Conservation (phyloP, 2,797 vertebrate species). For the Austrolebias charrua region DNA sequence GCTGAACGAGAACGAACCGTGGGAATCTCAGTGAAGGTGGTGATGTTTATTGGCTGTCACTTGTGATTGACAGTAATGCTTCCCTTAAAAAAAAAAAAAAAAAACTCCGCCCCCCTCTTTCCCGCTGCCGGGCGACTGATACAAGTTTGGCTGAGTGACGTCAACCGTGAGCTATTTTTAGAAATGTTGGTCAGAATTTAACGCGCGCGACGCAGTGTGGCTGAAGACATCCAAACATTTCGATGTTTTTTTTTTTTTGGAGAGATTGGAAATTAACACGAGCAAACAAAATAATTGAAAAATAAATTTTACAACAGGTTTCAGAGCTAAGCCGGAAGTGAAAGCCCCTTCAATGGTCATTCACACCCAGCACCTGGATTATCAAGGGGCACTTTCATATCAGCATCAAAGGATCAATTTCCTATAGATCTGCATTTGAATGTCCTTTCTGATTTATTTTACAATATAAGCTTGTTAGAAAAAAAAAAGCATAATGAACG, state of each 20-base stretch:
- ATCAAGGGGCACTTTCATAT: neutral
- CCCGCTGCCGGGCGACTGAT: constrained; percentile 48
- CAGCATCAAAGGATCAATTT: constrained; percentile 12
- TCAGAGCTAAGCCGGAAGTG: neutral
- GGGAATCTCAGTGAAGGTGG: constrained; percentile 47
- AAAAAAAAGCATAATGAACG: neutral
- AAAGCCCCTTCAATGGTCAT: neutral
- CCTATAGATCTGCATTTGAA: constrained; percentile 33
- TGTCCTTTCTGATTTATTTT: constrained; percentile 20
- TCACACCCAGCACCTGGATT: constrained; percentile 18
- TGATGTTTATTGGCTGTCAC: constrained; percentile 56
- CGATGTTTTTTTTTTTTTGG: constrained; percentile 30
- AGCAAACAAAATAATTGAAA: constrained; percentile 11
- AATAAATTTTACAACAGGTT: neutral
- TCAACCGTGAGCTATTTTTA: constrained; percentile 78
- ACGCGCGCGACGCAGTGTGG: constrained; percentile 47
- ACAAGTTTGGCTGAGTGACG: constrained; percentile 74
- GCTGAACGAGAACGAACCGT: constrained; percentile 44
- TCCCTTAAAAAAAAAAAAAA: constrained; percentile 22
- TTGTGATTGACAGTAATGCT: constrained; percentile 39
- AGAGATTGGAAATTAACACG: constrained; percentile 16
- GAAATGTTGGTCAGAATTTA: constrained; percentile 76
- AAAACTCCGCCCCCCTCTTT: neutral
- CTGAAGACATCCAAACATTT: constrained; percentile 55
- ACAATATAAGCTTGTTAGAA: constrained; percentile 1